Percentiles rank a stretch among this genome's conserved stretches.
phyloP scores from a whole-genome alignment of 2,113 vertebrate genomes.

The Aix galericulata region DNA sequence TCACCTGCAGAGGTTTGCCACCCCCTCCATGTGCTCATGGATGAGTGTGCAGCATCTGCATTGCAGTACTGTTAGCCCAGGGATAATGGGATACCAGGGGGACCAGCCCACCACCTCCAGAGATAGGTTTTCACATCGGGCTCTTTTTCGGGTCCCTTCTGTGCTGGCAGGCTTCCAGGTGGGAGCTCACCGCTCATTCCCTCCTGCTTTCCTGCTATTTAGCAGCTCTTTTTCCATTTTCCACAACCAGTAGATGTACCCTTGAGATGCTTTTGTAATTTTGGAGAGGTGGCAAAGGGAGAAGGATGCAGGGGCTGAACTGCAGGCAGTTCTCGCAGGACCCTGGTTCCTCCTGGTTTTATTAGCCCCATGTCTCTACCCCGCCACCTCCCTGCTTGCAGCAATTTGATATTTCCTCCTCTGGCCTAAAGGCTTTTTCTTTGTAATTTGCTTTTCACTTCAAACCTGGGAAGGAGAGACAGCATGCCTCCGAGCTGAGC shows the following conservation, averaged over 20 bases:
- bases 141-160: background rate
- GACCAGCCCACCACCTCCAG: background rate
- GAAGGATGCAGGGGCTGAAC: background rate
- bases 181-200: background rate
- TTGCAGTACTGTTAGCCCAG: background rate
- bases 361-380: background rate
- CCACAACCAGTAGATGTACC: background rate
- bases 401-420: constrained; percentile 10
- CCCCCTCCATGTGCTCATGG: accelerated
- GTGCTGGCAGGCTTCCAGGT: background rate
- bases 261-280: background rate
- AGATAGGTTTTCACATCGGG: background rate
- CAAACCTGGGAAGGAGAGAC: background rate
- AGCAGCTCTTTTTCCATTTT: background rate
- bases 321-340: background rate
- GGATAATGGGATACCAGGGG: background rate
- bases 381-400: background rate
- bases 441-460: background rate
- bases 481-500: background rate
- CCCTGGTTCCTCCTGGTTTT: background rate
- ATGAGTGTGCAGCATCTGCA: background rate
- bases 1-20: accelerated
- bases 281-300: background rate
- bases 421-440: constrained; percentile 36
- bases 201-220: background rate